A percentile compares a stretch with the other conserved stretches of the same genome.
Conservation (phyloP, 37 sponge, comb jelly and placozoan genomes). For the Diacarnus erythraeanus region DNA sequence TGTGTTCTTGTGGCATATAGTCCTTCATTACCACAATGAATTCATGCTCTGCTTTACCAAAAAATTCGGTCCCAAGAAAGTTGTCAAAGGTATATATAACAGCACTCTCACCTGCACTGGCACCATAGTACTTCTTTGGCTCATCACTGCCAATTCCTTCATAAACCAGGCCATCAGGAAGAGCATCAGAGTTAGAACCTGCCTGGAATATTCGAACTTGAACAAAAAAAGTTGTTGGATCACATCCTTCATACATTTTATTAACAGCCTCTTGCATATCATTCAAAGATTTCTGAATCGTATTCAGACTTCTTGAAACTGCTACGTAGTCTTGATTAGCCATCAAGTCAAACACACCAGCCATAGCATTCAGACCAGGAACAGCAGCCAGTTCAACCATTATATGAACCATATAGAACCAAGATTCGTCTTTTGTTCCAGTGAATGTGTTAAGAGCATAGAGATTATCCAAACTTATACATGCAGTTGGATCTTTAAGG, state of each 20-base stretch:
- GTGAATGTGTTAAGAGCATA: slow-evolving; percentile 30
- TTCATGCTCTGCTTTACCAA: background rate
- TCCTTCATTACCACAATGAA: slow-evolving; percentile 46
- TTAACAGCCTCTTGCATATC: slow-evolving; percentile 28
- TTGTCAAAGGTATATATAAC: slow-evolving; percentile 47
- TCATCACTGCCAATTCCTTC: slow-evolving; percentile 54
- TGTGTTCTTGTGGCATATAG: slow-evolving; percentile 65
- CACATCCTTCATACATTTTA: slow-evolving; percentile 57
- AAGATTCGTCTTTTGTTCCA: slow-evolving; percentile 73
- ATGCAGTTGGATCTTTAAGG: slow-evolving; percentile 30
- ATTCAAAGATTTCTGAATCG: slow-evolving; percentile 18
- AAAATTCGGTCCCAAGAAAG: slow-evolving; percentile 44
- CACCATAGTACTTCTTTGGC: slow-evolving; percentile 56
- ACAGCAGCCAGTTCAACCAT: slow-evolving; percentile 63
- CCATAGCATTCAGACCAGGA: slow-evolving; percentile 48
- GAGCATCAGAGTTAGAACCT: slow-evolving; percentile 60
- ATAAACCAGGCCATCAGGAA: slow-evolving; percentile 77
- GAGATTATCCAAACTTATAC: slow-evolving; percentile 52
- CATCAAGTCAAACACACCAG: slow-evolving; percentile 14
- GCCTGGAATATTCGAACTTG: slow-evolving; percentile 54
- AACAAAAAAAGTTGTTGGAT: slow-evolving; percentile 53
- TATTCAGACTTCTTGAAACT: slow-evolving; percentile 3
- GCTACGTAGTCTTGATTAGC: background rate
- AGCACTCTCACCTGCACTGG: slow-evolving; percentile 72
- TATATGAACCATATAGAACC: slow-evolving; percentile 59